Percentiles rank a stretch among this genome's conserved stretches.
Evolutionary conservation across 1,140 invertebrate species (phyloP).

Genomic region (Drosophila kikkawai): DNA sequence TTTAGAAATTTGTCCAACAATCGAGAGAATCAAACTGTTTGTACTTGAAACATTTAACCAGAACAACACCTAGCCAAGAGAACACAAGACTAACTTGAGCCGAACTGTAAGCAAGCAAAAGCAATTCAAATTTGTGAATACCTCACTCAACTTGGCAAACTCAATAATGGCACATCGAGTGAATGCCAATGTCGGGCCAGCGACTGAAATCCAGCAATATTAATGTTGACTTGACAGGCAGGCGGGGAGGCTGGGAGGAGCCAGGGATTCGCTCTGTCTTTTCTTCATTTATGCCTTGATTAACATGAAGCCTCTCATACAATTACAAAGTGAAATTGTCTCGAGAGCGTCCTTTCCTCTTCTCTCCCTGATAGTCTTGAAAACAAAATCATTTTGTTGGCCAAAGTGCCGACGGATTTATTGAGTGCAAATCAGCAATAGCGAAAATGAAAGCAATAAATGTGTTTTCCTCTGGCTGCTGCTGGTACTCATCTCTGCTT

Average conservation of each 20-base stretch:
- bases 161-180: constrained; percentile 46
- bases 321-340: constrained; percentile 63
- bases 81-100: constrained; percentile 8
- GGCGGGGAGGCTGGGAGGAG: background rate
- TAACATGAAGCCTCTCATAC: constrained; percentile 48
- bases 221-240: constrained; percentile 47
- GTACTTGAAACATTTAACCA: constrained; percentile 17
- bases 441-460: constrained; percentile 48
- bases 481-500: constrained; percentile 19
- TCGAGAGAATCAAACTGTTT: constrained; percentile 21
- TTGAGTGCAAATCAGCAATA: constrained; percentile 73
- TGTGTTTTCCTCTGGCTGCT: constrained; percentile 21
- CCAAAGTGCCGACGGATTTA: constrained; percentile 70
- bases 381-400: constrained; percentile 54
- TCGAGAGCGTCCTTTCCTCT: background rate
- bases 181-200: constrained; percentile 25
- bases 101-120: constrained; percentile 23
- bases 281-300: constrained; percentile 52
- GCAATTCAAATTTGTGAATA: constrained; percentile 25
- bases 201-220: constrained; percentile 40
- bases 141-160: constrained; percentile 40
- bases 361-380: constrained; percentile 28
- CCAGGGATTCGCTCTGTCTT: constrained; percentile 14
- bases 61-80: constrained; percentile 9
- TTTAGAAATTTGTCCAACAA: constrained; percentile 45